Evolutionary conservation across 1,140 invertebrate species (phyloP).

Genomic region (Magallana ariakensis): DNA sequence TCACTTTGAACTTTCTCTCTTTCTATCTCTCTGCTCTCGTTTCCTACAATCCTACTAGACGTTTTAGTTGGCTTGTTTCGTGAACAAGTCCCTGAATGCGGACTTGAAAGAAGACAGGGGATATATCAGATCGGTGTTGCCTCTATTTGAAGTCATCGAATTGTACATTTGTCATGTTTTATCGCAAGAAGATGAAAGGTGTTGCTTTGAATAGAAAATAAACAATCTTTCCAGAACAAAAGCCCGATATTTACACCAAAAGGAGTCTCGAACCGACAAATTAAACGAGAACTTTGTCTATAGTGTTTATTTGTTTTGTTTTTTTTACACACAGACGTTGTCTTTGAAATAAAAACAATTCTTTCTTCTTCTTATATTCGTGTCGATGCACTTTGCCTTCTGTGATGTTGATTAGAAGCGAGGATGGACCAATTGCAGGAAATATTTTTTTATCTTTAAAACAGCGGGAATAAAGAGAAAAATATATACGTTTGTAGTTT

Average conservation of each 20-base stretch:
- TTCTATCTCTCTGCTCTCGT: no score
- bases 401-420: neutral
- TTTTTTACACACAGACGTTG: neutral
- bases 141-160: slow-evolving; percentile 36
- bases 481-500: no score
- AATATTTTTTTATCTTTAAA: neutral
- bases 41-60: neutral
- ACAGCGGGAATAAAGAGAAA: neutral
- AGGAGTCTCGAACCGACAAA: neutral
- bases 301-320: slow-evolving; percentile 22
- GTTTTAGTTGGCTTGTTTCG: slow-evolving; percentile 24
- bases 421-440: neutral
- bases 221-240: slow-evolving; percentile 24
- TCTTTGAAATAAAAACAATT: slow-evolving; percentile 12
- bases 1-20: slow-evolving; percentile 27
- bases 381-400: neutral
- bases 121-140: slow-evolving; percentile 31
- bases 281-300: neutral
- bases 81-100: slow-evolving; percentile 8
- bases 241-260: slow-evolving; percentile 17
- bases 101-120: slow-evolving; percentile 32
- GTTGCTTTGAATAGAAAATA: slow-evolving; percentile 28
- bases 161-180: slow-evolving; percentile 24
- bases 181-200: slow-evolving; percentile 27
- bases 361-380: neutral